Evolutionary conservation across 2,888 invertebrate species (phyloP).

Genomic region (Rhorus exstirpatorius): DNA sequence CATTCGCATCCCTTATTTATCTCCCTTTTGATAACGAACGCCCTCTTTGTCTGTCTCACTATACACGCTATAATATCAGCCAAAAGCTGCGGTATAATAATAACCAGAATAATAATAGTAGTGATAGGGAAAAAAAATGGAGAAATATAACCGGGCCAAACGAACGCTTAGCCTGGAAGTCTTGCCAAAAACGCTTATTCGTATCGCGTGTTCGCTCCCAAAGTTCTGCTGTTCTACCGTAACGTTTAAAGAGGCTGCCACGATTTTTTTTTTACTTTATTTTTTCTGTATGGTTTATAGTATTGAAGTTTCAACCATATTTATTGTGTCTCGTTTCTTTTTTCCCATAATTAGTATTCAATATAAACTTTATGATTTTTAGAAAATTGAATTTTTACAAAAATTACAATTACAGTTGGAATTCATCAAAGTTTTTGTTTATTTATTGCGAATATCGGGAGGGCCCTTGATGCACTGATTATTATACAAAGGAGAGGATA

Average conservation of each 20-base stretch:
- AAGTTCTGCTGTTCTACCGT: neutral
- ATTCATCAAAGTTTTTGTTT: too few relatives aligned
- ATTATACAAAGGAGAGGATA: neutral
- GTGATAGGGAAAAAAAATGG: constrained; percentile 12
- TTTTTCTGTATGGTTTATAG: too few relatives aligned
- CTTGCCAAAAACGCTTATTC: constrained; percentile 69
- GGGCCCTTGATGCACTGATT: neutral
- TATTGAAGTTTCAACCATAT: too few relatives aligned
- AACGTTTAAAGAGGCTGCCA: constrained; percentile 44
- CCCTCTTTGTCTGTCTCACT: constrained; percentile 45
- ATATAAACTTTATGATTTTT: too few relatives aligned
- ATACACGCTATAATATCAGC: constrained; percentile 6
- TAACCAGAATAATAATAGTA: constrained; percentile 28
- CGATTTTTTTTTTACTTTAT: constrained; percentile 22
- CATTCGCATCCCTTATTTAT: constrained; percentile 55
- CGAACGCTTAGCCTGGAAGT: constrained; percentile 62
- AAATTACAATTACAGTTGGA: too few relatives aligned
- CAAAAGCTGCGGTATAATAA: constrained; percentile 29
- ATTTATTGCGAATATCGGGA: neutral
- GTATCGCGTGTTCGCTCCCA: constrained; percentile 43
- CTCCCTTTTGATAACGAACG: constrained; percentile 39
- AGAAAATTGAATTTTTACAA: neutral
- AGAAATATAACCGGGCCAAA: constrained; percentile 62
- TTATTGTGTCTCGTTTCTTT: neutral
- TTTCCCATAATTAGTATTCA: neutral